Percentiles rank a stretch among this genome's conserved stretches.
These are phyloP conservation scores for Diadegma fenestrale DNA, from an alignment of 2,888 invertebrate species.

Conservation along the genomic window DNA sequence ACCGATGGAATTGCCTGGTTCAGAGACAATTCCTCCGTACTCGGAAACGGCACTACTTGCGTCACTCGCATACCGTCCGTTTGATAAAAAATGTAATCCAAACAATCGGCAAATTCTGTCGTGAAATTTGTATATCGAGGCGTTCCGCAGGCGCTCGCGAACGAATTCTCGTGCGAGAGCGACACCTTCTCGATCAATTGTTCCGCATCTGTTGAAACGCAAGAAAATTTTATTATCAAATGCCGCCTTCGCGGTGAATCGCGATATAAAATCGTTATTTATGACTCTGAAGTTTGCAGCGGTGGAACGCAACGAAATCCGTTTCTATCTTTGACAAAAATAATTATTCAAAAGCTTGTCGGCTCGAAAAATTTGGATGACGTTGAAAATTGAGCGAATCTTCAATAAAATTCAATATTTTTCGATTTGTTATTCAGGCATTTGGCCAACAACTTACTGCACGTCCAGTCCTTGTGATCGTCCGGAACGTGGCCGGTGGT, in stretches of 20 bases:
- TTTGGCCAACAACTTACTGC: constrained; percentile 87
- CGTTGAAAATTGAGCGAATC: too few relatives aligned
- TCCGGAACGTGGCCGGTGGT: constrained; percentile 89
- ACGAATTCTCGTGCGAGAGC: constrained; percentile 88
- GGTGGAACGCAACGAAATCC: too few relatives aligned
- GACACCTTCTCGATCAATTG: constrained; percentile 89
- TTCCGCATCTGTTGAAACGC: constrained; percentile 86
- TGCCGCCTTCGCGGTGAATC: too few relatives aligned
- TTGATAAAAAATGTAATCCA: constrained; percentile 97
- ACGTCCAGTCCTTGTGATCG: constrained; percentile 91
- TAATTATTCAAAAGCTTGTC: too few relatives aligned
- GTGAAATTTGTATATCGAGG: constrained; percentile 95
- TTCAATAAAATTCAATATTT: too few relatives aligned
- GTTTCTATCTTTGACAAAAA: too few relatives aligned
- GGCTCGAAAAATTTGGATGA: too few relatives aligned
- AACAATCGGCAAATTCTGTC: constrained; percentile 91
- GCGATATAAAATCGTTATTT: too few relatives aligned
- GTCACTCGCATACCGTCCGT: constrained; percentile 87
- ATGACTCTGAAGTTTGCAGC: too few relatives aligned
- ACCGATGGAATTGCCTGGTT: constrained; percentile 94
- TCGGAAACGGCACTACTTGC: constrained; percentile 93
- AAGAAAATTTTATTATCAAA: constrained; percentile 34
- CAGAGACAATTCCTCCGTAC: constrained; percentile 90
- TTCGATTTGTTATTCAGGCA: constrained; percentile 31
- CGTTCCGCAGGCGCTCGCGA: constrained; percentile 93